These are phyloP conservation scores for Hormiphora californensis DNA, from an alignment of 37 sponge, comb jelly and placozoan genomes.

Conservation along the genomic window DNA sequence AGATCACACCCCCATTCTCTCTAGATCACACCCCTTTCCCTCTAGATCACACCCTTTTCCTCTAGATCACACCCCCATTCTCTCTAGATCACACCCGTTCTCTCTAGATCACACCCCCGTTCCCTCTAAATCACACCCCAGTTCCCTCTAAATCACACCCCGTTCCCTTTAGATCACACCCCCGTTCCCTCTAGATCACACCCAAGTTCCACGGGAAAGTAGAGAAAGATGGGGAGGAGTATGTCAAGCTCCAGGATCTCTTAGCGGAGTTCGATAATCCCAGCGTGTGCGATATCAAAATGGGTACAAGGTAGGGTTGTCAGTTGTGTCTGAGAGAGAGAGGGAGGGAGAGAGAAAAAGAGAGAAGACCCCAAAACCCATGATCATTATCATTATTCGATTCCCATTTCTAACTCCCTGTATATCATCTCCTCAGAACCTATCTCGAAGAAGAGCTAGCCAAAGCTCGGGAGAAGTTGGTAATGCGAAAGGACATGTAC, in stretches of 20 bases:
- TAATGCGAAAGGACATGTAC: slow-evolving; percentile 85
- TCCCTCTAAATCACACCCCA: neutral
- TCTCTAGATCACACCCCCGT: slow-evolving; percentile 4
- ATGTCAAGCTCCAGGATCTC: slow-evolving; percentile 89
- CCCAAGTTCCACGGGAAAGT: slow-evolving; percentile 76
- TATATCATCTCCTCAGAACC: slow-evolving; percentile 69
- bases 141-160: neutral
- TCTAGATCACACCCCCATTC: neutral
- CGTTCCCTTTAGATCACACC: neutral
- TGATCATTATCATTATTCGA: too few species aligned
- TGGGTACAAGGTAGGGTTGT: slow-evolving; percentile 77
- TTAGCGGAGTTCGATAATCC: slow-evolving; percentile 92
- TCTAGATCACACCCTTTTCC: slow-evolving; percentile 9
- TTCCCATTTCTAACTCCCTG: too few species aligned
- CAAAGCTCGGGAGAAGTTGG: slow-evolving; percentile 66
- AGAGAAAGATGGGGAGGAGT: slow-evolving; percentile 68
- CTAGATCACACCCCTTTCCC: too few species aligned
- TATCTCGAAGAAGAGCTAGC: slow-evolving; percentile 85
- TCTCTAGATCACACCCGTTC: slow-evolving; percentile 29
- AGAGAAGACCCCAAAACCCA: too few species aligned
- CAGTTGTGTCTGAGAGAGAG: too few species aligned
- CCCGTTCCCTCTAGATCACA: neutral
- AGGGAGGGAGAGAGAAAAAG: too few species aligned
- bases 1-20: neutral
- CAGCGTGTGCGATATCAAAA: slow-evolving; percentile 97